phyloP scores from a whole-genome alignment of 2,797 vertebrate species.

The Hydrophis major region DNA sequence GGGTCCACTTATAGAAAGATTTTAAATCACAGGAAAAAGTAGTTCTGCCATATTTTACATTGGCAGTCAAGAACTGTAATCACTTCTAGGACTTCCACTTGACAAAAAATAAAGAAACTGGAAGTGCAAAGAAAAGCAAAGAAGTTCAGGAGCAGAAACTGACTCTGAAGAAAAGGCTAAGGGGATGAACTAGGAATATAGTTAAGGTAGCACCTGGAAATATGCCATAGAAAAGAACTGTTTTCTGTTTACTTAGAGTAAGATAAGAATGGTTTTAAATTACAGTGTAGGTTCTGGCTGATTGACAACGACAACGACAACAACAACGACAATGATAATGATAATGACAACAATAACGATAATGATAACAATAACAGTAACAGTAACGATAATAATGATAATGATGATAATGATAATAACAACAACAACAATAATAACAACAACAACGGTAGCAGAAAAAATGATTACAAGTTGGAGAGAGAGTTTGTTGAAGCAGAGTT shows the following conservation, averaged over 20 bases:
- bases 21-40: not conserved
- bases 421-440: too few relatives aligned
- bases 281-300: not conserved
- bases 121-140: not conserved
- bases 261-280: not conserved
- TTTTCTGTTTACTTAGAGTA: not conserved
- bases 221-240: not conserved
- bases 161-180: not conserved
- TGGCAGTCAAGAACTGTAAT: not conserved
- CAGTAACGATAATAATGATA: too few relatives aligned
- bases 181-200: not conserved
- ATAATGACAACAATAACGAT: too few relatives aligned
- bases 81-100: not conserved
- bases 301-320: not conserved
- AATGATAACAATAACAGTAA: too few relatives aligned
- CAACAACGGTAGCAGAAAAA: not conserved
- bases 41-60: not conserved
- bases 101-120: not conserved
- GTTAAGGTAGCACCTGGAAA: not conserved
- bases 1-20: not conserved
- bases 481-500: not conserved
- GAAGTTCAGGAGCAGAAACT: not conserved
- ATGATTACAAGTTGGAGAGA: not conserved
- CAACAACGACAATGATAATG: too few relatives aligned
- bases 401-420: too few relatives aligned